Base-by-base conservation (phyloP, 2,888 invertebrate species). In the Hypolimnas misippus region DNA sequence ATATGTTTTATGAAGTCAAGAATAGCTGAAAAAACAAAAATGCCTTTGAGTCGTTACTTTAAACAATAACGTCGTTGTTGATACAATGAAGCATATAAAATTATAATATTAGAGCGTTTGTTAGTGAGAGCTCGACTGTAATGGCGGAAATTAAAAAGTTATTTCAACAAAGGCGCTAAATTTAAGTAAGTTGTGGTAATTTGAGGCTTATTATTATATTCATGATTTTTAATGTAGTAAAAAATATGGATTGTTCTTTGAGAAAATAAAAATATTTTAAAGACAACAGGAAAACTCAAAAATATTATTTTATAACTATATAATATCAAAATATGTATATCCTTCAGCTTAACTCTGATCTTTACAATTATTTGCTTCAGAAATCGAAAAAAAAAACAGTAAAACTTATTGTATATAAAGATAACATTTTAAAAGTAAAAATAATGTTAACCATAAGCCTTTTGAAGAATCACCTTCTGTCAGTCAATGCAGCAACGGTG, bases 1-100 rank as follows among this genome's bases (percentile, higher is more conserved):
- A 63, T 69, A 66, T 65, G 70, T 70, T 71, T 70, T 63, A 66
- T 64, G 54, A 69, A 69, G 68, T 69, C 67, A 67, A 69, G 66
- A 74, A 73, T 73, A 73, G 66, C 72, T 70, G 62, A 69, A 73
- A 72, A 74, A 74, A 71, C 70, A 73, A 66, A 57, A 65, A 63
- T 54, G 63, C 67, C 68, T 68, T 70, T 64, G 69, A 62, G 55
- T 49, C 59, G 58, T 57, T 73, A 59, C 64, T 58, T 68, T 68
- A 71, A 79, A 81, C 76, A 78, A 76, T 76, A 66, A 68, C 66
- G 69, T 60, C 65, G 51, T 56, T 65, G 33, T 55, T 52, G 70
- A 77, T 74, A 71, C 75, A 72, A 71, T 62, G 52, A 59, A 65
- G 57, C 25, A 38, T 38, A 57, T 57, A 57, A 49, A 49, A 25